phyloP scores from a whole-genome alignment of 2,113 vertebrate species.

The Oxygymnocypris stewartii region DNA sequence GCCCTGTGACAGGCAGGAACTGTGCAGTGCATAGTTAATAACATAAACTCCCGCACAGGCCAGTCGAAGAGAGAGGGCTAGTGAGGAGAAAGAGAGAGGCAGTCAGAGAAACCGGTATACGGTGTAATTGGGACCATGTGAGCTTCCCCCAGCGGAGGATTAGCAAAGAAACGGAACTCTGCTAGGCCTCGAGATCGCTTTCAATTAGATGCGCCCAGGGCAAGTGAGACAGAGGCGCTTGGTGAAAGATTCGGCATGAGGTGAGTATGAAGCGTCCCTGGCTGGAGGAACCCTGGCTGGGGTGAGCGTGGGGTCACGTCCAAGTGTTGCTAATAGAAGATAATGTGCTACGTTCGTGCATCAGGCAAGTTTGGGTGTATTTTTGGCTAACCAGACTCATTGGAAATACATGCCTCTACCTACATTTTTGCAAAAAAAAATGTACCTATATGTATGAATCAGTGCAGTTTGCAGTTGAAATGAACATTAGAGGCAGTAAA shows the following conservation, averaged over 20 bases:
- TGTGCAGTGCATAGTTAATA: constrained; percentile 95
- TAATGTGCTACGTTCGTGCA: constrained; percentile 56
- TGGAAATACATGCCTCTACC: neutral
- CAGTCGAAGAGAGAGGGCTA: constrained; percentile 57
- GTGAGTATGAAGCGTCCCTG: constrained; percentile 74
- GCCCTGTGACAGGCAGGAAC: constrained; percentile 97
- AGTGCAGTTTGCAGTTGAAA: neutral
- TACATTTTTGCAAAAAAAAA: neutral
- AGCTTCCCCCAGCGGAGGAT: constrained; percentile 90
- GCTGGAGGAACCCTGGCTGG: constrained; percentile 59
- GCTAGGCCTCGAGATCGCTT: constrained; percentile 90
- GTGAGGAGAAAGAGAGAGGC: constrained; percentile 39
- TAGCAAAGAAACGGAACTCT: constrained; percentile 92
- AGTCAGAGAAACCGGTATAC: constrained; percentile 78
- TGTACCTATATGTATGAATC: neutral
- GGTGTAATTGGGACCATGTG: constrained; percentile 99
- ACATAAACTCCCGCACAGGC: constrained; percentile 87
- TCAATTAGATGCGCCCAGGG: constrained; percentile 99
- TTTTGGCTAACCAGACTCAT: neutral
- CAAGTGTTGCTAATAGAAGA: constrained; percentile 79
- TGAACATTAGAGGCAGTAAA: neutral
- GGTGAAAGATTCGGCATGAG: constrained; percentile 82
- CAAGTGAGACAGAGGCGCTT: constrained; percentile 79
- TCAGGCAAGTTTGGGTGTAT: neutral
- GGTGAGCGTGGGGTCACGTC: constrained; percentile 69